These are phyloP conservation scores for Petroica traversi DNA, from an alignment of 2,113 vertebrate genomes.

Conservation along the genomic window DNA sequence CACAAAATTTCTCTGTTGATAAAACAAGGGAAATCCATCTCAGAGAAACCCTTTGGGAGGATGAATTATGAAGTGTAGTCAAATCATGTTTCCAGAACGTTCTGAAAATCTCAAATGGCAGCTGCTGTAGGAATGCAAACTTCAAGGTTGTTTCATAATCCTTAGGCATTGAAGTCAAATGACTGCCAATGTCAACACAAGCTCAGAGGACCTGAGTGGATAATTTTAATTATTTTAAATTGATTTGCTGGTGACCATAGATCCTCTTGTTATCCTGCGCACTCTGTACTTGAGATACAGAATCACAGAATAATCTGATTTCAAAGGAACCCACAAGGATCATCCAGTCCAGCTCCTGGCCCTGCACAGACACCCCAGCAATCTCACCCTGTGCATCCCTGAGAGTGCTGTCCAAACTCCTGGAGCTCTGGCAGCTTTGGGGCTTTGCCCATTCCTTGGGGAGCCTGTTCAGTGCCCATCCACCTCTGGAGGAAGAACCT, in stretches of 20 bases:
- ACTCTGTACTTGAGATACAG: neutral
- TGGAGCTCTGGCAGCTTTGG: neutral
- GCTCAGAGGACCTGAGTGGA: neutral
- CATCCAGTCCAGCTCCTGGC: neutral
- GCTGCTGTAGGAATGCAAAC: neutral
- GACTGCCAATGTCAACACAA: neutral
- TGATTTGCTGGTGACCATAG: neutral
- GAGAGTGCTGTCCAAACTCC: neutral
- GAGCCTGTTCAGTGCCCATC: neutral
- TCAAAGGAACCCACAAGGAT: neutral
- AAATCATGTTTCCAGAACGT: neutral
- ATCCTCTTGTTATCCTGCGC: neutral
- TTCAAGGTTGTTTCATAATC: neutral
- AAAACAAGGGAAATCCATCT: neutral
- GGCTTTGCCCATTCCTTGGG: neutral
- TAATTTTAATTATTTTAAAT: neutral
- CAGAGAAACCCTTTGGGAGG: neutral
- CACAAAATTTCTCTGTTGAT: neutral
- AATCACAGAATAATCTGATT: neutral
- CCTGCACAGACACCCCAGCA: neutral
- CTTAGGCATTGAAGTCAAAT: neutral
- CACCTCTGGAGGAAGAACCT: neutral
- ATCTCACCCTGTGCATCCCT: neutral
- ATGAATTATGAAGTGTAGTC: neutral
- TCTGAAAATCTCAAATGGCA: neutral